Conservation (phyloP, 2,113 vertebrate species). For the Hoplias malabaricus region DNA sequence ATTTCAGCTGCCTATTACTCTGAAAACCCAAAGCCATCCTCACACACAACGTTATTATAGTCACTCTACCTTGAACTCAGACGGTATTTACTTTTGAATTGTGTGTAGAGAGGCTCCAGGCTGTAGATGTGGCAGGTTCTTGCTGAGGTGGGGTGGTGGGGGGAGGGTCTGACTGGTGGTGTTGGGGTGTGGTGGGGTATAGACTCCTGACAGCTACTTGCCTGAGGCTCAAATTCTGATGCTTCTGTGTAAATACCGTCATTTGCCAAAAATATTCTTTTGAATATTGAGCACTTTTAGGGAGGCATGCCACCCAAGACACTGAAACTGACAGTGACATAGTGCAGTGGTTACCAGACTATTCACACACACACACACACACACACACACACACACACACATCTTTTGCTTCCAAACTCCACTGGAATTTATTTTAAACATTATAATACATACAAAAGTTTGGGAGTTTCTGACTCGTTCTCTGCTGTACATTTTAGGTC, state of each 20-base stretch:
- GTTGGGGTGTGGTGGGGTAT: background rate
- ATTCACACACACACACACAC: too few relatives aligned
- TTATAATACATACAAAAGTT: too few relatives aligned
- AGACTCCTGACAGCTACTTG: constrained; percentile 13
- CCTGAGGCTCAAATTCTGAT: background rate
- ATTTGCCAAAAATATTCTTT: background rate
- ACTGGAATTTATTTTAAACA: too few relatives aligned
- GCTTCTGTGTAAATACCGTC: background rate
- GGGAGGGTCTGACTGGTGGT: background rate
- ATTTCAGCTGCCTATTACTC: constrained; percentile 8
- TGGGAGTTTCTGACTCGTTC: too few relatives aligned
- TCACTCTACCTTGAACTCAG: constrained; percentile 14
- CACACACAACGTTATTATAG: constrained; percentile 22
- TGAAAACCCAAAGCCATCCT: background rate
- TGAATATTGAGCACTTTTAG: background rate
- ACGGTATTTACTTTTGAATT: constrained; percentile 10
- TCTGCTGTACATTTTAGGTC: too few relatives aligned
- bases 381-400: too few relatives aligned
- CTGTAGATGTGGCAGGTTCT: background rate
- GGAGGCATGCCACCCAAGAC: background rate
- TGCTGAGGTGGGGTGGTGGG: background rate
- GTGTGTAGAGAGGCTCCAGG: constrained; percentile 8
- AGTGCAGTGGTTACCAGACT: too few relatives aligned
- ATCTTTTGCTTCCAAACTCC: too few relatives aligned
- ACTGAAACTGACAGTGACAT: background rate